Percentiles rank a stretch among this genome's conserved stretches.
Conservation (phyloP, 2,113 vertebrate genomes). For the Willisornis vidua region DNA sequence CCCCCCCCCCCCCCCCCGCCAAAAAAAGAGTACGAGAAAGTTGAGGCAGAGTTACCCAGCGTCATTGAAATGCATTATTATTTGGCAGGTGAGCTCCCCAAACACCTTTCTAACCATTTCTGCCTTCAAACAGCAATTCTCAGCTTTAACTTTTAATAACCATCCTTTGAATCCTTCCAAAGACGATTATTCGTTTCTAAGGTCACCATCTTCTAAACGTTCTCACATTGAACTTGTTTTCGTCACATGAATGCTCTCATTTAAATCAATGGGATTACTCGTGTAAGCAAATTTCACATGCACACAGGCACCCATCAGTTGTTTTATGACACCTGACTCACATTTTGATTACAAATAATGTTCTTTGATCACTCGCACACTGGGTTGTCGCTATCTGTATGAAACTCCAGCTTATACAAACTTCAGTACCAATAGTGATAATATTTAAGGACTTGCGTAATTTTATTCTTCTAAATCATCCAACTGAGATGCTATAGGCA, state of each 20-base stretch:
- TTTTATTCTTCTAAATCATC: neutral
- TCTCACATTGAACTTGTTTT: slow-evolving; percentile 8
- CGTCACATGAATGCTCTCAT: slow-evolving; percentile 37
- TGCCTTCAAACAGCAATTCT: neutral
- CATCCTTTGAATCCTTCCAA: slow-evolving; percentile 15
- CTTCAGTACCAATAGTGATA: neutral
- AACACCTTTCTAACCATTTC: neutral
- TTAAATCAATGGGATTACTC: slow-evolving; percentile 44
- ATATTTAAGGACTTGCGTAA: neutral
- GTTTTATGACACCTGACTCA: slow-evolving; percentile 34
- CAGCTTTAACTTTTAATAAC: slow-evolving; percentile 21
- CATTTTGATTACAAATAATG: slow-evolving; percentile 46
- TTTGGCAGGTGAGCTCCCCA: slow-evolving; percentile 21
- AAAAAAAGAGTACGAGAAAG: slow-evolving; percentile 47
- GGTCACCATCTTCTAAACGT: slow-evolving; percentile 47
- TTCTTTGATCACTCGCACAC: neutral
- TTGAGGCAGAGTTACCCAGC: slow-evolving; percentile 41
- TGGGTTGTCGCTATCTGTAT: neutral
- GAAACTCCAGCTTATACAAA: neutral
- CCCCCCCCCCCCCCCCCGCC: neutral
- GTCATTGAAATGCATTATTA: slow-evolving; percentile 1
- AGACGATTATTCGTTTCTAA: neutral
- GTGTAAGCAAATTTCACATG: slow-evolving; percentile 32
- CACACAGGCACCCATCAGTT: neutral
- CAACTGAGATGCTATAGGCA: neutral